A percentile compares a stretch with the other conserved stretches of the same genome.
These are phyloP conservation scores for Epinotia demarniana DNA, from an alignment of 2,888 invertebrate genomes.

Conservation along the genomic window DNA sequence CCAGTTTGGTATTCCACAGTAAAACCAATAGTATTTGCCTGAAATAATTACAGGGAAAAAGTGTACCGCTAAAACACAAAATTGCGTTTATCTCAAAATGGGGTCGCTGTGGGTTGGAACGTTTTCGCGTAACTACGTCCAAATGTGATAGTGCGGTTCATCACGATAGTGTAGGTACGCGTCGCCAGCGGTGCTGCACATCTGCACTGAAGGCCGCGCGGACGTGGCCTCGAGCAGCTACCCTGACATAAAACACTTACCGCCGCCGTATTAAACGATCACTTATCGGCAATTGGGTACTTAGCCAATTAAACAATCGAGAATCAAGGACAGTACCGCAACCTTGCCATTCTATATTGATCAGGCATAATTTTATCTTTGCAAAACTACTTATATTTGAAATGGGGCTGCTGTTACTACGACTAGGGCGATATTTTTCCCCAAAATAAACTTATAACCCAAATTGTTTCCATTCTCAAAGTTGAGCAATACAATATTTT, in stretches of 20 bases:
- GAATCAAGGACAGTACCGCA: neutral
- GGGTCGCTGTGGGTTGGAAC: no score
- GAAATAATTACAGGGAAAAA: no score
- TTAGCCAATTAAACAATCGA: conserved; percentile 1
- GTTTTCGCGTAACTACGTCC: no score
- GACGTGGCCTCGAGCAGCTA: neutral
- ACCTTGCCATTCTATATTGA: neutral
- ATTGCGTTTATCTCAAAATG: no score
- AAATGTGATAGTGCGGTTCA: neutral
- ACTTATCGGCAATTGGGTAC: neutral
- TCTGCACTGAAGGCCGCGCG: conserved; percentile 2
- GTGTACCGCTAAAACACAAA: no score
- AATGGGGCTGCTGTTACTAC: neutral
- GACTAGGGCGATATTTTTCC: no score
- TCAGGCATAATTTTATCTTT: neutral
- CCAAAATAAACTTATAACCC: no score
- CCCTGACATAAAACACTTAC: neutral
- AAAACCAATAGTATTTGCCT: no score
- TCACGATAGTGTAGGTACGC: neutral
- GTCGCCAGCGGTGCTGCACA: neutral
- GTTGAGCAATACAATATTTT: no score
- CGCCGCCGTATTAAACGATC: neutral
- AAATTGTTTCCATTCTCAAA: no score
- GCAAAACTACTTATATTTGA: neutral
- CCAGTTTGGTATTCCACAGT: no score